phyloP scores from a whole-genome alignment of 2,113 vertebrate genomes.

The Penelope pileata region DNA sequence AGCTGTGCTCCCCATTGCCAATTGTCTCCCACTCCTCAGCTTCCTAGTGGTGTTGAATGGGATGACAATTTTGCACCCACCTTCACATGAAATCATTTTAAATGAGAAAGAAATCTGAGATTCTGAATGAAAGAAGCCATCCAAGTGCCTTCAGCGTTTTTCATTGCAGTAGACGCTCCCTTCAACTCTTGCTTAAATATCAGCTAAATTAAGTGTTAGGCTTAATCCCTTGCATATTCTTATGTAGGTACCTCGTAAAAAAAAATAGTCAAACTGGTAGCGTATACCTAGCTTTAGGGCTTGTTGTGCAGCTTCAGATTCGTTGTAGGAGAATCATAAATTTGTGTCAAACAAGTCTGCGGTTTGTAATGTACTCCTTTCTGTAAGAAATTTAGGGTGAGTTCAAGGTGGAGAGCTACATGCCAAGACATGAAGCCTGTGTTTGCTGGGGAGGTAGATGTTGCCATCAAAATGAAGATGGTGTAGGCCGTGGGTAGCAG shows the following conservation, averaged over 20 bases:
- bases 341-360: not conserved
- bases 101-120: not conserved
- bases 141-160: not conserved
- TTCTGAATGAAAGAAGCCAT: not conserved
- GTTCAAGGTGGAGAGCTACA: not conserved
- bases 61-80: not conserved
- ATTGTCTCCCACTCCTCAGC: not conserved
- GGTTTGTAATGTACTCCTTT: not conserved
- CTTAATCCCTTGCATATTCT: slow-evolving; percentile 1
- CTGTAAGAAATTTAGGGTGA: not conserved
- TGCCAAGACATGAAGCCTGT: not conserved
- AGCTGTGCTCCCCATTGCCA: not conserved
- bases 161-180: not conserved
- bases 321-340: not conserved
- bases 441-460: not conserved
- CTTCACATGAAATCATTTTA: not conserved
- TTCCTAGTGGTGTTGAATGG: not conserved
- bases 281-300: not conserved
- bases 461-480: not conserved
- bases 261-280: not conserved
- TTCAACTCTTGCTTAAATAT: not conserved
- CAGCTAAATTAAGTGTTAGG: not conserved
- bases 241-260: not conserved
- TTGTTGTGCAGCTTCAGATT: not conserved
- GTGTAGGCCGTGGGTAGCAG: not conserved